Evolutionary conservation across 1,140 invertebrate genomes (phyloP), one percentile per base, ranked within the genome.

Genomic region (Neotoxoptera formosana): DNA sequence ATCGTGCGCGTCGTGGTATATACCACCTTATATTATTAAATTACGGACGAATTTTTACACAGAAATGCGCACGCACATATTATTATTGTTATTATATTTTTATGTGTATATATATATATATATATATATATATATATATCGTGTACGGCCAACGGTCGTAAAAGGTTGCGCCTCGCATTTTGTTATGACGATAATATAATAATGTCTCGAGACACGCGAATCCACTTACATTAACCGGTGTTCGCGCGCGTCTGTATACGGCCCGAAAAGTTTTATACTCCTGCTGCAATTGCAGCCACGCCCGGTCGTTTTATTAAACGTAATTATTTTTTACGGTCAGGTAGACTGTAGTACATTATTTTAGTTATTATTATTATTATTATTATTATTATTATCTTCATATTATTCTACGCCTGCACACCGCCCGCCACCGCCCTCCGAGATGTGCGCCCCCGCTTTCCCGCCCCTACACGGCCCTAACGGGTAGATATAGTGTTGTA

Each of bases 151-250:
- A 14, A 88, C 17, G 30, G 87, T 7, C 20, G 48, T 56, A 56
- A 56, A 76, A 56, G 34, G 88, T 89, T 89, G 51, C 87, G 89
- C 25, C 36, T 45, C 11, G 53, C 45, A 67, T 90, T 90, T 90
- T 60, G 88, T 90, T 90, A 90, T 45, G 89, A 90, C n/a, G 60
- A 76, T 67, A 56, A 90, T 90, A 76, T 47, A 56, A 90, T 90
- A 90, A 90, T 90, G 56, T 90, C 53, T 67, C 36, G 89, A 67
- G 56, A 90, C 89, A 90, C 89, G 89, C 89, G 89, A 90, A 90
- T 90, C 89, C 53, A 90, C 89, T 90, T 90, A 90, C 36, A 67
- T 90, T 90, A 90, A 90, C 53, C 30, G 34, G 34, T 51, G 17
- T 56, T 56, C 45, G 89, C 67, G n/a, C 25, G 47, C 30, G 45